These are phyloP conservation scores for Himalopsyche phryganea DNA, from an alignment of 1,140 invertebrate species.

Conservation along the genomic window DNA sequence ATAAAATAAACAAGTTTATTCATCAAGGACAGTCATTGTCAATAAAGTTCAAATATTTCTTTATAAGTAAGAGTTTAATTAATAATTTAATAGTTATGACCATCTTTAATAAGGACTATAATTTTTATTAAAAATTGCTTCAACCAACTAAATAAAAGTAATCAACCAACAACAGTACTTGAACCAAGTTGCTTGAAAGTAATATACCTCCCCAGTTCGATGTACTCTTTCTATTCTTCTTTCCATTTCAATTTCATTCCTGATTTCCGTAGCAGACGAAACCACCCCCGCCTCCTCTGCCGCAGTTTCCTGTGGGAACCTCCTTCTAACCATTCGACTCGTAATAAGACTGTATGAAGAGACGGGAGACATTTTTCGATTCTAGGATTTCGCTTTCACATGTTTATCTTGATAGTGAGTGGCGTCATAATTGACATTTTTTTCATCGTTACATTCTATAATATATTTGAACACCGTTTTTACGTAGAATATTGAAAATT, in stretches of 20 bases:
- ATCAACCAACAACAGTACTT: too few species aligned
- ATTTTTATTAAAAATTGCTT: too few species aligned
- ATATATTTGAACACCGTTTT: too few species aligned
- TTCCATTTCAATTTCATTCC: conserved; percentile 30
- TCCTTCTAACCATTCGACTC: background rate
- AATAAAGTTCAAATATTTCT: too few species aligned
- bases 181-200: background rate
- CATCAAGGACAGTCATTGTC: too few species aligned
- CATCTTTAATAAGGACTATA: too few species aligned
- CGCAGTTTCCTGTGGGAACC: background rate
- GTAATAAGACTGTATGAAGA: conserved; percentile 23
- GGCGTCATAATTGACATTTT: conserved; percentile 12
- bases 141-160: too few species aligned
- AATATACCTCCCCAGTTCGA: background rate
- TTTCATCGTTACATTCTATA: conserved; percentile 9
- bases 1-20: too few species aligned
- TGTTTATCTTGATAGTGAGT: conserved; percentile 6
- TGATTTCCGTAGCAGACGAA: conserved; percentile 31
- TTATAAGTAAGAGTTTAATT: too few species aligned
- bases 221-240: conserved; percentile 15
- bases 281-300: conserved; percentile 15
- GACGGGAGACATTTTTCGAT: conserved; percentile 3
- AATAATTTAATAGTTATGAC: too few species aligned
- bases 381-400: conserved; percentile 6
- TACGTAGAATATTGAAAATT: too few species aligned